Percentiles rank a stretch among this genome's conserved stretches.
Conservation (phyloP, 2,113 vertebrate species). For the Nematolebias whitei region DNA sequence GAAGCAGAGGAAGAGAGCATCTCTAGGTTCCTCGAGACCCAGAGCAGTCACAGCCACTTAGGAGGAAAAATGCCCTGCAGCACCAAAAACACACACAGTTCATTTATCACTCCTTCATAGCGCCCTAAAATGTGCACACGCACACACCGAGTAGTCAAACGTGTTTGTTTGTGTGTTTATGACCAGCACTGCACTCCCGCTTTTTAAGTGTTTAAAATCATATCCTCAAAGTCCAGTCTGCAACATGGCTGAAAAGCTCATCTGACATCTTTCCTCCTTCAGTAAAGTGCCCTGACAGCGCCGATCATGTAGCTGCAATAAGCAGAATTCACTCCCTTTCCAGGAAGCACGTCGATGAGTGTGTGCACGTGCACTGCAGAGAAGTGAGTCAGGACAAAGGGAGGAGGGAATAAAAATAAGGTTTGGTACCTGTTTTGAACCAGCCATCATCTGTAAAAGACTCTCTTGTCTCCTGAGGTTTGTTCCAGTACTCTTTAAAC, state of each 20-base stretch:
- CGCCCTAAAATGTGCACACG: constrained; percentile 18
- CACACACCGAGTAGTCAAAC: constrained; percentile 21
- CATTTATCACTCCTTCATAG: constrained; percentile 71
- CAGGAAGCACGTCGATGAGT: constrained; percentile 17
- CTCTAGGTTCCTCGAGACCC: constrained; percentile 62
- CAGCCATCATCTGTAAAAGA: constrained; percentile 90
- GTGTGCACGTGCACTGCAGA: background rate
- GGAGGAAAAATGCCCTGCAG: constrained; percentile 74
- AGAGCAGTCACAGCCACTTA: constrained; percentile 77
- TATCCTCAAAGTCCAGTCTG: constrained; percentile 35
- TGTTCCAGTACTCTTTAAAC: constrained; percentile 94
- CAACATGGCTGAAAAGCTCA: constrained; percentile 30
- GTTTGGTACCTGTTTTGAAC: constrained; percentile 90
- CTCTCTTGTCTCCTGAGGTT: constrained; percentile 81
- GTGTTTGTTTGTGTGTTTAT: constrained; percentile 19
- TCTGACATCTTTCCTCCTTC: constrained; percentile 37
- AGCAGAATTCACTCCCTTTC: constrained; percentile 23
- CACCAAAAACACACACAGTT: constrained; percentile 70
- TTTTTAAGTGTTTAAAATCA: constrained; percentile 51
- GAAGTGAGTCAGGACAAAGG: background rate
- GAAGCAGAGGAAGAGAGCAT: constrained; percentile 16
- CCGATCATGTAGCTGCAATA: constrained; percentile 47
- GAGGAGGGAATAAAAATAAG: background rate
- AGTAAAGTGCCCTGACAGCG: constrained; percentile 43
- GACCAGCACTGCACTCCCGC: constrained; percentile 20